Conservation (phyloP, 2,797 vertebrate genomes). For the Lagocephalus sceleratus region DNA sequence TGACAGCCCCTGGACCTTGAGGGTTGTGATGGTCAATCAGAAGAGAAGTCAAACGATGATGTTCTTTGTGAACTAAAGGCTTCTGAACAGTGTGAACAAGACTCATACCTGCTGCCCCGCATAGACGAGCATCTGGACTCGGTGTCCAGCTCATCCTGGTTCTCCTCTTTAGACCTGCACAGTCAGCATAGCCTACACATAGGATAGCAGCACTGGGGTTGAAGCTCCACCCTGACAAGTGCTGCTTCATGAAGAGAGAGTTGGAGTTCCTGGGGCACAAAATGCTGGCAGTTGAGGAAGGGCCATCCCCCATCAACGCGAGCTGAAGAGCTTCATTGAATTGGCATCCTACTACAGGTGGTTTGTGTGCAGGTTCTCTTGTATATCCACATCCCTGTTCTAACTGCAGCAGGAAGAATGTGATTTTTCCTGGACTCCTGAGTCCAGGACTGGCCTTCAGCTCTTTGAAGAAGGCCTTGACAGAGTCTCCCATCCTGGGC, state of each 20-base stretch:
- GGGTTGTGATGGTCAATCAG: too few species aligned
- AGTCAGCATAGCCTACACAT: not conserved
- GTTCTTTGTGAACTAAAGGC: too few species aligned
- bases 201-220: not conserved
- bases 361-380: conserved; percentile 12
- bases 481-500: conserved; percentile 1
- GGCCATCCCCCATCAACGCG: conserved; percentile 8
- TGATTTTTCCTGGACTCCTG: conserved; percentile 8
- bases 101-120: too few species aligned
- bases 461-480: conserved; percentile 4
- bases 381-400: conserved; percentile 10
- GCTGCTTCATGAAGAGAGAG: too few species aligned
- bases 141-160: too few species aligned
- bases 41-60: too few species aligned
- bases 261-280: conserved; percentile 20
- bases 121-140: too few species aligned
- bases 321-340: conserved; percentile 19
- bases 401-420: conserved; percentile 11
- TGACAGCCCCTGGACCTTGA: too few species aligned
- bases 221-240: conserved; percentile 3
- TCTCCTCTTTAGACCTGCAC: too few species aligned
- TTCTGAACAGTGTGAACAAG: too few species aligned
- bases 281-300: not conserved
- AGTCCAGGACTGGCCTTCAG: conserved; percentile 6
- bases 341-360: conserved; percentile 19